Evolutionary conservation across 92 coral and sea anemone genomes (phyloP).

Genomic region (Epizoanthus illoricatus): DNA sequence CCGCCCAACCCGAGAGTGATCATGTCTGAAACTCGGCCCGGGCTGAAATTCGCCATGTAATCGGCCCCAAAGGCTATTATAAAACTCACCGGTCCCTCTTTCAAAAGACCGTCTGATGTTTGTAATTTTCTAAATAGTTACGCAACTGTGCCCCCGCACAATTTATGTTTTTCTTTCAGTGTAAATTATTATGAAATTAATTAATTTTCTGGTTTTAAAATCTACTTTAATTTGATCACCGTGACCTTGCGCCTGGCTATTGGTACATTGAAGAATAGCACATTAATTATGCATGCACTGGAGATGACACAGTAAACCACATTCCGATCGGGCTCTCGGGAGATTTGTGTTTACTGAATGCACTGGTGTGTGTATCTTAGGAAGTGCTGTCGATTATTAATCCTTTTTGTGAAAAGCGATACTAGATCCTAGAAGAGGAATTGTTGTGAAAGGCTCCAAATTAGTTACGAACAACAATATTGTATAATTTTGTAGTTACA

Average conservation of each 20-base stretch:
- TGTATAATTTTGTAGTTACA: neutral
- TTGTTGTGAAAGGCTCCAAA: neutral
- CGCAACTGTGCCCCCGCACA: too few relatives aligned
- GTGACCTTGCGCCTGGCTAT: neutral
- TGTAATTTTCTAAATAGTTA: too few relatives aligned
- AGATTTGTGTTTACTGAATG: slow-evolving; percentile 41
- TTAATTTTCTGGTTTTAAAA: neutral
- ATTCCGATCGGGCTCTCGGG: slow-evolving; percentile 13
- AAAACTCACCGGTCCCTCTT: too few relatives aligned
- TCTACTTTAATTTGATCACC: neutral
- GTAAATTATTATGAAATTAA: neutral
- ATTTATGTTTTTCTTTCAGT: too few relatives aligned
- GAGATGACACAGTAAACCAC: neutral
- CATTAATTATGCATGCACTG: slow-evolving; percentile 21
- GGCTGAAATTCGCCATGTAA: too few relatives aligned
- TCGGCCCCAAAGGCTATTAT: too few relatives aligned
- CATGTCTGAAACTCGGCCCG: too few relatives aligned
- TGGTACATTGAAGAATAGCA: slow-evolving; percentile 6
- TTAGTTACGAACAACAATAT: neutral
- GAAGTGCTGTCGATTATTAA: neutral
- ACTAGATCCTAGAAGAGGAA: slow-evolving; percentile 1
- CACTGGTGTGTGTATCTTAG: slow-evolving; percentile 8
- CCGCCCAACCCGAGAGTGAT: too few relatives aligned
- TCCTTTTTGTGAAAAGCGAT: neutral
- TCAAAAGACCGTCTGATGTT: too few relatives aligned